Evolutionary conservation across 2,113 vertebrate species (phyloP).

Genomic region (Sisor rabdophorus): DNA sequence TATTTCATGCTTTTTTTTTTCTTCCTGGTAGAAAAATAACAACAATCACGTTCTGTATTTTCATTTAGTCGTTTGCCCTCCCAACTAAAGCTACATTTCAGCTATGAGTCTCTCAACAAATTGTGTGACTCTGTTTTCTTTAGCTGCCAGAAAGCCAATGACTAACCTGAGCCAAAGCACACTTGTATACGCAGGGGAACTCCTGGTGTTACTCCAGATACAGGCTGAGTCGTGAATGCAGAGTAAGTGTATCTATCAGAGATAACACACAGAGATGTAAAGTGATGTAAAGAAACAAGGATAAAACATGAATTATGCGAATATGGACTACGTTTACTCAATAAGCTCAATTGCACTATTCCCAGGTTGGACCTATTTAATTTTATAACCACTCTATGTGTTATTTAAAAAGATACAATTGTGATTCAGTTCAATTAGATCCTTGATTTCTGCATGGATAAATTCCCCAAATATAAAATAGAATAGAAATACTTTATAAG

Average conservation of each 20-base stretch:
- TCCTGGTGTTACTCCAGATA: neutral
- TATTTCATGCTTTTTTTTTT: neutral
- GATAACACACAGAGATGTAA: neutral
- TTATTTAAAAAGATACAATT: neutral
- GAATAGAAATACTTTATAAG: too few species aligned
- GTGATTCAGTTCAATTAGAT: neutral
- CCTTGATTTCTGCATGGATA: neutral
- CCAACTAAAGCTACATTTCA: neutral
- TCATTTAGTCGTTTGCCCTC: neutral
- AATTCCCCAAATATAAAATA: neutral
- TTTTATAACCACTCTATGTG: neutral
- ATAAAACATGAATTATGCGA: neutral
- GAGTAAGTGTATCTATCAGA: neutral
- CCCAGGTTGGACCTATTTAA: neutral
- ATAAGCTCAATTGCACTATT: neutral
- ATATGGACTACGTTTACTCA: neutral
- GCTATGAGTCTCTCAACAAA: neutral
- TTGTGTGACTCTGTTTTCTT: neutral
- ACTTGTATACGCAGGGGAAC: conserved; percentile 3
- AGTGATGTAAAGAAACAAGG: neutral
- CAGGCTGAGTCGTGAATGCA: neutral
- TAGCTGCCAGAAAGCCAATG: neutral
- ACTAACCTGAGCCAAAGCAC: neutral
- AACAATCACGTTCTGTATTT: neutral
- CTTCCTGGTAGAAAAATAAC: too few species aligned